Conservation (phyloP, 2,797 vertebrate genomes). For the Peromyscus eremicus region DNA sequence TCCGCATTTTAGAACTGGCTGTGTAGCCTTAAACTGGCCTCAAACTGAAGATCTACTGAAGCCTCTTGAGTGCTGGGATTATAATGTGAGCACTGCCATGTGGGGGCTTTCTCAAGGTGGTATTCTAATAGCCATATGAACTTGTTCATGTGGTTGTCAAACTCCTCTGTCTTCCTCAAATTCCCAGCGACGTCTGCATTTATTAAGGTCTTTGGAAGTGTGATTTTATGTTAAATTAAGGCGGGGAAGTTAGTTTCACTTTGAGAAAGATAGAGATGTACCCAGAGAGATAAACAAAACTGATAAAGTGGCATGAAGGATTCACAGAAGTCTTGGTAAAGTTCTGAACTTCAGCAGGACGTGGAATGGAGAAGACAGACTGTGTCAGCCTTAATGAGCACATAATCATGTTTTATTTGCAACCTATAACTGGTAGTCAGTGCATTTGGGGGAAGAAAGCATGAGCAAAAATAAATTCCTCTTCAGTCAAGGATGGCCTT, state of each 20-base stretch:
- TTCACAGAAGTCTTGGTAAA: neutral
- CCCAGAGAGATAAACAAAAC: neutral
- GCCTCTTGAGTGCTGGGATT: neutral
- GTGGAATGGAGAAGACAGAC: neutral
- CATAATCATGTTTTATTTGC: neutral
- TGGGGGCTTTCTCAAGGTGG: neutral
- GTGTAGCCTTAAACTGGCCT: neutral
- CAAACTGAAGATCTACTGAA: neutral
- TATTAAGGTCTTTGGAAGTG: neutral
- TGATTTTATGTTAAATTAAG: conserved; percentile 12
- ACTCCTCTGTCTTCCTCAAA: neutral
- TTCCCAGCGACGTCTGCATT: neutral
- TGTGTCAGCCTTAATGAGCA: neutral
- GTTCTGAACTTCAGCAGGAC: neutral
- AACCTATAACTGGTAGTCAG: neutral
- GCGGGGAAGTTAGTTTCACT: neutral
- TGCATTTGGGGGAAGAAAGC: neutral
- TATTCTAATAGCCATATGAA: neutral
- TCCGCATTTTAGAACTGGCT: neutral
- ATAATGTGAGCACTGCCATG: neutral
- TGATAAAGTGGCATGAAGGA: neutral
- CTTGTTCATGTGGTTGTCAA: neutral
- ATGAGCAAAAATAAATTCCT: neutral
- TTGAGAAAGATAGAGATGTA: neutral
- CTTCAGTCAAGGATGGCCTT: neutral